These are phyloP conservation scores for Deilephila porcellus DNA, from an alignment of 2,888 invertebrate genomes.

Conservation along the genomic window DNA sequence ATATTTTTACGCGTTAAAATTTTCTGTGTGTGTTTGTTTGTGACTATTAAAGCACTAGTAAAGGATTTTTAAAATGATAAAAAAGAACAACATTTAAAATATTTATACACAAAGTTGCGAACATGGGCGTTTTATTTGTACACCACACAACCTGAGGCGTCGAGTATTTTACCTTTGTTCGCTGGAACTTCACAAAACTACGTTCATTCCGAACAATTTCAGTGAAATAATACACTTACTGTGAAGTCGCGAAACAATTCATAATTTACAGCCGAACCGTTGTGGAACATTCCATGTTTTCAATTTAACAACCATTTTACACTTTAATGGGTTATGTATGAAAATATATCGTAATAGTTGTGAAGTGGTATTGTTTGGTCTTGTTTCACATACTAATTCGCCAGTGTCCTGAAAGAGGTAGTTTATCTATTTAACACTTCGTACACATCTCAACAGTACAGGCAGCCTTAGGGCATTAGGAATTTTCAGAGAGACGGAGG, in stretches of 20 bases:
- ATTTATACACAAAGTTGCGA: constrained; percentile 6
- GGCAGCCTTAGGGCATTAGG: too few relatives aligned
- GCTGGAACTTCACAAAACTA: constrained; percentile 50
- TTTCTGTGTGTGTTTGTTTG: too few relatives aligned
- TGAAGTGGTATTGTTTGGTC: background rate
- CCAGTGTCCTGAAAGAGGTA: too few relatives aligned
- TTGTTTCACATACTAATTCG: too few relatives aligned
- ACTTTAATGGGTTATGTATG: background rate
- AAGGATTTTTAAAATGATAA: background rate
- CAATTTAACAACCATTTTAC: background rate
- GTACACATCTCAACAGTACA: too few relatives aligned
- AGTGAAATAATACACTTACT: constrained; percentile 32
- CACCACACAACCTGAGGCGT: constrained; percentile 33
- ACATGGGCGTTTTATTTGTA: constrained; percentile 14
- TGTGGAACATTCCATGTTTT: constrained; percentile 1
- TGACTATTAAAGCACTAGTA: background rate
- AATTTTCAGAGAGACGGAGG: too few relatives aligned
- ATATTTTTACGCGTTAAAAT: too few relatives aligned
- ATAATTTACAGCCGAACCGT: constrained; percentile 22
- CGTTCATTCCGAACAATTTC: constrained; percentile 53
- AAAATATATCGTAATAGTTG: background rate
- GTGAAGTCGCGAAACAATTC: constrained; percentile 26
- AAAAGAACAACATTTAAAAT: background rate
- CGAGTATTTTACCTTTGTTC: constrained; percentile 55
- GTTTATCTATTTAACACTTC: too few relatives aligned